A percentile compares a stretch with the other conserved stretches of the same genome.
Evolutionary conservation across 2,797 vertebrate genomes (phyloP).

Genomic region (Craterocephalus amniculus): DNA sequence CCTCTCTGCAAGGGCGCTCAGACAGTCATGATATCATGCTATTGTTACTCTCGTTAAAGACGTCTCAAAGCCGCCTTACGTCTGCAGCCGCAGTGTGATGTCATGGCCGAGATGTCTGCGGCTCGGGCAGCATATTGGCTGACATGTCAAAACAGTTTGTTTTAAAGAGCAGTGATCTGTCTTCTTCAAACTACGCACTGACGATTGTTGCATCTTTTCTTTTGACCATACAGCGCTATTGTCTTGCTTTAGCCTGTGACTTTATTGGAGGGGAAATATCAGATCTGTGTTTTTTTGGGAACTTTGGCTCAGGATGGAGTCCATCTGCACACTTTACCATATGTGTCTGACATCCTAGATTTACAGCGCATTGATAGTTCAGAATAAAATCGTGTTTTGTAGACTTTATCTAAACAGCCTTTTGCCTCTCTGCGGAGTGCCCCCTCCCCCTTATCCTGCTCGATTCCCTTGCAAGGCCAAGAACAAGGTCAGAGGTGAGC

Average conservation of each 20-base stretch:
- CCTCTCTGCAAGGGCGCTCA: conserved; percentile 59
- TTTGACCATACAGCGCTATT: not conserved
- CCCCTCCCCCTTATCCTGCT: conserved; percentile 15
- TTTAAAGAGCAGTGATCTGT: conserved; percentile 29
- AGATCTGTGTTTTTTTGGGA: conserved; percentile 40
- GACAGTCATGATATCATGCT: conserved; percentile 72
- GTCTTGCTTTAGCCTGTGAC: conserved; percentile 11
- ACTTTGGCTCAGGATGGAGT: conserved; percentile 55
- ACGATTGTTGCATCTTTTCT: conserved; percentile 11
- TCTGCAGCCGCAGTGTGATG: conserved; percentile 50
- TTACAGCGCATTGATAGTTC: conserved; percentile 62
- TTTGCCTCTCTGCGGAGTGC: conserved; percentile 39
- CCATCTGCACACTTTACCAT: conserved; percentile 60
- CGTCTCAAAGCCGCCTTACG: conserved; percentile 41
- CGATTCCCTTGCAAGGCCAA: conserved; percentile 33
- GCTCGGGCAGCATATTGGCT: conserved; percentile 31
- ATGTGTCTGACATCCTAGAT: conserved; percentile 62
- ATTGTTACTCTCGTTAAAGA: conserved; percentile 71
- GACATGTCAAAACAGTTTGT: conserved; percentile 37
- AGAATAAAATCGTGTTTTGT: conserved; percentile 66
- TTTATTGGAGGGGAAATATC: conserved; percentile 52
- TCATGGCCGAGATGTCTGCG: conserved; percentile 54
- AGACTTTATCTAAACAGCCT: conserved; percentile 52
- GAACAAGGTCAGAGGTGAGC: conserved; percentile 37
- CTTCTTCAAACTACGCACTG: conserved; percentile 18